A percentile compares a stretch with the other conserved stretches of the same genome.
Conservation (phyloP, 53 echinoderm and acorn worm genomes). For the Echinometra lucunter region DNA sequence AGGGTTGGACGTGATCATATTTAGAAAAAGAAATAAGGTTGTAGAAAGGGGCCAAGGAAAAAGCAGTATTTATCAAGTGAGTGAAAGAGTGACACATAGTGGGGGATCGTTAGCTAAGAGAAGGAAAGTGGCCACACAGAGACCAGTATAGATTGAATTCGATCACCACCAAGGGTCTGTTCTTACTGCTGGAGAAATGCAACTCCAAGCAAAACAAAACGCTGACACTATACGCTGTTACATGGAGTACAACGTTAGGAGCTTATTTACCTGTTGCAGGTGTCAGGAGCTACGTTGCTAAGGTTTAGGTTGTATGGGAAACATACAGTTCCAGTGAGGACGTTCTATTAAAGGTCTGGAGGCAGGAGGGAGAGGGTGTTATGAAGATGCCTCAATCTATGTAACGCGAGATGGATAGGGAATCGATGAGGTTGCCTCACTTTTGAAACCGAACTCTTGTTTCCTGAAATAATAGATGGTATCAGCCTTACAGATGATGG, state of each 20-base stretch:
- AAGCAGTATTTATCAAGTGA: conserved; percentile 10
- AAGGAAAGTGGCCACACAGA: conserved; percentile 46
- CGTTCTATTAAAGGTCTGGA: conserved; percentile 3
- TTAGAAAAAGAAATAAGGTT: not conserved
- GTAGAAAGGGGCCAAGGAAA: not conserved
- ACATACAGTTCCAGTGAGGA: not conserved
- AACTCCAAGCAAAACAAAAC: not conserved
- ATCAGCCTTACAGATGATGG: conserved; percentile 65
- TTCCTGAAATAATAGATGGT: conserved; percentile 66
- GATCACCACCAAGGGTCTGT: conserved; percentile 22
- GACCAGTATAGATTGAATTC: conserved; percentile 54
- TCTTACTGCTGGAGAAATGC: not conserved
- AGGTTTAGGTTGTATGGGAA: not conserved
- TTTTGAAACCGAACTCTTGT: conserved; percentile 66
- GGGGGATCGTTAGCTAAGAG: conserved; percentile 31
- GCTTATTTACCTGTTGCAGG: not conserved
- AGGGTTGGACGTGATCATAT: not conserved
- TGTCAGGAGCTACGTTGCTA: not conserved
- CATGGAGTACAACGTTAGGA: not conserved
- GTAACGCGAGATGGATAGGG: conserved; percentile 46
- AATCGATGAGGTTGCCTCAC: conserved; percentile 65
- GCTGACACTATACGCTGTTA: not conserved
- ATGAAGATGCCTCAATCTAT: conserved; percentile 52
- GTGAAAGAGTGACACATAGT: not conserved
- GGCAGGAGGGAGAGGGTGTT: conserved; percentile 39